Evolutionary conservation across 1,140 invertebrate genomes (phyloP).

Genomic region (Euura saliciscinereae): DNA sequence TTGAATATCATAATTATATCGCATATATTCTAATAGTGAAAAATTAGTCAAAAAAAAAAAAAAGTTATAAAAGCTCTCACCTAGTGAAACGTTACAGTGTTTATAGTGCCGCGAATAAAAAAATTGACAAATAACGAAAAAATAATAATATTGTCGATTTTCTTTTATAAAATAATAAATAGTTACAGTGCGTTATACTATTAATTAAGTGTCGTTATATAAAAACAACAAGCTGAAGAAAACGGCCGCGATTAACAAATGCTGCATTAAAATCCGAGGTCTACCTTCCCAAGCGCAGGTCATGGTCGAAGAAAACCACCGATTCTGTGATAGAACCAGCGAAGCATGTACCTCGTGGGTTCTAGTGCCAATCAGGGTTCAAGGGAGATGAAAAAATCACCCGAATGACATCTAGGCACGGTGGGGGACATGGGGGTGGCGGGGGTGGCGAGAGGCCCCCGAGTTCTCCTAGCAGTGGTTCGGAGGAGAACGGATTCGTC

Average conservation of each 20-base stretch:
- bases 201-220: too few species aligned
- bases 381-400: background rate
- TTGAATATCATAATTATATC: background rate
- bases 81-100: too few species aligned
- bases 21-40: background rate
- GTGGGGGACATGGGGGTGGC: conserved; percentile 51
- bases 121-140: too few species aligned
- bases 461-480: conserved; percentile 52
- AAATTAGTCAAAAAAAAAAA: background rate
- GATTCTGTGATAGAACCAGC: background rate
- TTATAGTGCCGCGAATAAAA: too few species aligned
- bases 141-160: too few species aligned
- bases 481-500: conserved; percentile 52
- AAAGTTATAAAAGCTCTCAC: background rate
- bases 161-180: too few species aligned
- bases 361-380: background rate
- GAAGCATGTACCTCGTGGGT: background rate
- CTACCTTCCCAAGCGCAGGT: background rate
- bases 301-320: too few species aligned
- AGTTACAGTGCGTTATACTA: too few species aligned
- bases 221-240: too few species aligned
- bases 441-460: conserved; percentile 50
- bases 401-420: conserved; percentile 56
- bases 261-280: background rate
- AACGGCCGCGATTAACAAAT: background rate